phyloP scores from a whole-genome alignment of 2,888 invertebrate genomes.

The Ryuthela nishihirai region DNA sequence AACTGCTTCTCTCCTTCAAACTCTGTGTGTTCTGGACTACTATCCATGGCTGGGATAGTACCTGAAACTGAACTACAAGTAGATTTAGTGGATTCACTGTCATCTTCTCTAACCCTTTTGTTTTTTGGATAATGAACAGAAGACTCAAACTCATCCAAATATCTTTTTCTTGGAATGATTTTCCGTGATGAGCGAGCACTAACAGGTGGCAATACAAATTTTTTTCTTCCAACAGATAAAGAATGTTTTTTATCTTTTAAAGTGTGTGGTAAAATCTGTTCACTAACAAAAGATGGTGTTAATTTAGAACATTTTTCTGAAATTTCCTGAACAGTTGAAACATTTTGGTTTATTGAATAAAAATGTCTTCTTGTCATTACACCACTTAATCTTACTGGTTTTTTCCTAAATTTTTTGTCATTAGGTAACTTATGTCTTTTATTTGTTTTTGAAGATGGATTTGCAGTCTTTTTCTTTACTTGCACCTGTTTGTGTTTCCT shows the following conservation, averaged over 20 bases:
- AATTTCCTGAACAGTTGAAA: too few relatives aligned
- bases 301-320: too few relatives aligned
- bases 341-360: too few relatives aligned
- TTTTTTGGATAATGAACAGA: background rate
- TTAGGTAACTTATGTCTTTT: too few relatives aligned
- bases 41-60: conserved; percentile 32
- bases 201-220: conserved; percentile 21
- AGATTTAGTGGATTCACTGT: conserved; percentile 21
- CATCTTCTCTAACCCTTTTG: conserved; percentile 8
- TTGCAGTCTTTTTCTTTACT: too few relatives aligned
- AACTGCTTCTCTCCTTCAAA: conserved; percentile 3
- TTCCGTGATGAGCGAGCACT: conserved; percentile 31
- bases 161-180: conserved; percentile 31
- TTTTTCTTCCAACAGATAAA: conserved; percentile 7
- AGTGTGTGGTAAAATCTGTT: too few relatives aligned
- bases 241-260: too few relatives aligned
- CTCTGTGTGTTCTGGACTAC: conserved; percentile 24
- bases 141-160: conserved; percentile 30
- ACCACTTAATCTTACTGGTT: too few relatives aligned
- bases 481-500: background rate
- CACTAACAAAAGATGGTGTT: too few relatives aligned
- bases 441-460: too few relatives aligned
- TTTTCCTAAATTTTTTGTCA: too few relatives aligned
- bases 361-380: too few relatives aligned
- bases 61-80: conserved; percentile 25